Conservation (phyloP, 2,797 vertebrate genomes). For the Chelmon rostratus region DNA sequence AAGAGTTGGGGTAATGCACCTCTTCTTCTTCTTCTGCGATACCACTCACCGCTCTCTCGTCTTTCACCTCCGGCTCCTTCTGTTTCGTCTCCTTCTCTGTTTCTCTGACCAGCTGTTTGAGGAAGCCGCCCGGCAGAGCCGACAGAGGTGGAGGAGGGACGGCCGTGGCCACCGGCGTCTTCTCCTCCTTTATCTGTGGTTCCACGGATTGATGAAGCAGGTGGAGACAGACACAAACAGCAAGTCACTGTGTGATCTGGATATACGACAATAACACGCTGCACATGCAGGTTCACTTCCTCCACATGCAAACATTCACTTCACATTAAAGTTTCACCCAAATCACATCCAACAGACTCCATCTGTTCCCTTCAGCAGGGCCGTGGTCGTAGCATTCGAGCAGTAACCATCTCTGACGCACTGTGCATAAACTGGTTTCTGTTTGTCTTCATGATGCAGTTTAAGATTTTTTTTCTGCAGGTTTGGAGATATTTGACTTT, state of each 20-base stretch:
- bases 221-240: constrained; percentile 12
- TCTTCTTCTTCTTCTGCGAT: no score
- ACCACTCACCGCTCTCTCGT: constrained; percentile 76
- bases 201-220: constrained; percentile 9
- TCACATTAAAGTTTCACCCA: background rate
- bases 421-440: no score
- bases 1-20: no score
- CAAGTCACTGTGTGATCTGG: background rate
- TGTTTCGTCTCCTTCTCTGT: constrained; percentile 91
- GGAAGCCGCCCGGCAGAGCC: constrained; percentile 92
- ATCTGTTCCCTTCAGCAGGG: background rate
- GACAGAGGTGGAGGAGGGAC: constrained; percentile 88
- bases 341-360: background rate
- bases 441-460: no score
- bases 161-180: constrained; percentile 79
- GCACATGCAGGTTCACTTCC: no score
- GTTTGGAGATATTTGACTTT: background rate
- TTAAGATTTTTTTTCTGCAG: background rate
- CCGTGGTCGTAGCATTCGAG: no score
- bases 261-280: background rate
- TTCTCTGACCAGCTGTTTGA: constrained; percentile 95
- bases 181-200: constrained; percentile 95
- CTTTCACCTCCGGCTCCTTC: constrained; percentile 86
- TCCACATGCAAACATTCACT: background rate
- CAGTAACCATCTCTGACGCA: no score